Evolutionary conservation across 2,113 vertebrate species (phyloP).

Genomic region (Saimiri boliviensis): DNA sequence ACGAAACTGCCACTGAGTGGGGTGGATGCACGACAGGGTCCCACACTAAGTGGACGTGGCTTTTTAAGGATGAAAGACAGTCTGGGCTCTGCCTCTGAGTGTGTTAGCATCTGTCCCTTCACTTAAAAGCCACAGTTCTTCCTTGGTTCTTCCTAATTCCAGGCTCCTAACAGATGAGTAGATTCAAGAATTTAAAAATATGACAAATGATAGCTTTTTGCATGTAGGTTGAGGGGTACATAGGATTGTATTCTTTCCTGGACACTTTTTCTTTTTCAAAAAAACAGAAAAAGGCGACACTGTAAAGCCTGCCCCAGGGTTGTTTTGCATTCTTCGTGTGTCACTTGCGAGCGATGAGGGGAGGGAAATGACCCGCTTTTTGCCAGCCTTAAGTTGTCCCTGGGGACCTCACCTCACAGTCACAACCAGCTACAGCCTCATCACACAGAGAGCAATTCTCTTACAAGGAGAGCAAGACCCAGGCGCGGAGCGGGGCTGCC

Average conservation of each 20-base stretch:
- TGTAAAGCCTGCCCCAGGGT: constrained; percentile 30
- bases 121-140: not conserved
- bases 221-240: not conserved
- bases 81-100: not conserved
- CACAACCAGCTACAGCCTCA: not conserved
- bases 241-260: not conserved
- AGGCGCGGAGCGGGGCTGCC: accelerated
- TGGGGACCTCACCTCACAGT: not conserved
- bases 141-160: not conserved
- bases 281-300: not conserved
- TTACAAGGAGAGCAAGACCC: not conserved
- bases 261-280: not conserved
- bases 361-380: not conserved
- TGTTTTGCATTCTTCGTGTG: constrained; percentile 15
- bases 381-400: not conserved
- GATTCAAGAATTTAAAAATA: not conserved
- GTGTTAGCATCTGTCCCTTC: not conserved
- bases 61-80: not conserved
- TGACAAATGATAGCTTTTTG: not conserved
- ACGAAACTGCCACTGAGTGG: accelerated
- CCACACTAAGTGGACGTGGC: accelerated
- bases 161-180: not conserved
- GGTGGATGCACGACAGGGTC: accelerated
- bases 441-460: not conserved
- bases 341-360: not conserved